These are phyloP conservation scores for Cataglyphis cursor DNA, from an alignment of 2,888 invertebrate species.

Conservation along the genomic window DNA sequence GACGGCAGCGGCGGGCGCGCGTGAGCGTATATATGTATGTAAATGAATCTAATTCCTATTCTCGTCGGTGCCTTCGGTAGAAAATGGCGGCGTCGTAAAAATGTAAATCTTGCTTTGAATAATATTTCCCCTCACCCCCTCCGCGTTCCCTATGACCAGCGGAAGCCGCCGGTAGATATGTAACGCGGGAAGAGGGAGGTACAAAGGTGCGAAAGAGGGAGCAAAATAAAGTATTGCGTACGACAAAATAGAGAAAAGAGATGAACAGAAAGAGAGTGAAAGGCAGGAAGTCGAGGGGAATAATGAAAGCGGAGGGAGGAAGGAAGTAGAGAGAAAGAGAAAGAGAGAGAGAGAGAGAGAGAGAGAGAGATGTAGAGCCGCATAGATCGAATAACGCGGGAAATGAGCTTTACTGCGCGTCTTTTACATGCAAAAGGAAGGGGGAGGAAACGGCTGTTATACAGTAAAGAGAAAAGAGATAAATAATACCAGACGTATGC, in stretches of 20 bases:
- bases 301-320: not conserved
- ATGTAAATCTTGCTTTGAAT: constrained; percentile 84
- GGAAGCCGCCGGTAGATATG: constrained; percentile 3
- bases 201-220: constrained; percentile 22
- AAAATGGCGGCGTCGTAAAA: constrained; percentile 82
- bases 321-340: not conserved
- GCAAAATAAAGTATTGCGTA: constrained; percentile 32
- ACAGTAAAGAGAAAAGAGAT: constrained; percentile 30
- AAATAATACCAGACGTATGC: constrained; percentile 36
- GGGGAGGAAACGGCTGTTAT: constrained; percentile 46
- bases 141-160: constrained; percentile 14
- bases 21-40: constrained; percentile 78
- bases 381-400: constrained; percentile 44
- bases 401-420: constrained; percentile 49
- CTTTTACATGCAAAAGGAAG: constrained; percentile 51
- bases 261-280: not conserved
- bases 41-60: constrained; percentile 83
- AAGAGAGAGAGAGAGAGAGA: constrained; percentile 34
- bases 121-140: constrained; percentile 74
- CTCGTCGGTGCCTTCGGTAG: constrained; percentile 78
- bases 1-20: constrained; percentile 30
- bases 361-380: constrained; percentile 10
- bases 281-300: not conserved
- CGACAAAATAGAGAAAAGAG: constrained; percentile 49
- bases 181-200: not conserved